phyloP scores from a whole-genome alignment of 1,140 invertebrate species.

The Drosophila arizonae region DNA sequence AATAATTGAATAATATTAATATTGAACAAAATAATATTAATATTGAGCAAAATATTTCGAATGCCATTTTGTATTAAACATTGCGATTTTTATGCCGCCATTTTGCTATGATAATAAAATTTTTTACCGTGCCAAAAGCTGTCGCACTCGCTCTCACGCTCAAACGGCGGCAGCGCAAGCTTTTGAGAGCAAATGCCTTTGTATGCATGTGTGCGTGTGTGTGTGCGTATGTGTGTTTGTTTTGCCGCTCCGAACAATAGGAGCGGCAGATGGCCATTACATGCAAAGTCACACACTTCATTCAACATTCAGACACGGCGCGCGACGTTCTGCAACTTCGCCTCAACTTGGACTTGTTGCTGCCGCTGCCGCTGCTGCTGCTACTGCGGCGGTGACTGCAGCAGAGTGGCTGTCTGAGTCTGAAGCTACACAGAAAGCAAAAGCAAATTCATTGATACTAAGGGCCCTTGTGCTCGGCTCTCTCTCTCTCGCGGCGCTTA shows the following conservation, averaged over 20 bases:
- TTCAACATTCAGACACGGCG: slow-evolving; percentile 49
- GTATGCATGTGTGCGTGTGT: slow-evolving; percentile 19
- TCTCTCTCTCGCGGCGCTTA: slow-evolving; percentile 1
- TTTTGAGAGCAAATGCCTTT: slow-evolving; percentile 22
- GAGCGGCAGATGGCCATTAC: slow-evolving; percentile 65
- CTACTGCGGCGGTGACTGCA: not conserved
- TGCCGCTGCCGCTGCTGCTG: not conserved
- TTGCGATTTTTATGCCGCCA: slow-evolving; percentile 61
- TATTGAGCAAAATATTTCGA: not conserved
- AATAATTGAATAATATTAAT: too few species aligned
- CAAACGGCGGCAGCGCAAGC: slow-evolving; percentile 35
- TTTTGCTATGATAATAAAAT: slow-evolving; percentile 71
- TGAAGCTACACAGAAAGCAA: not conserved
- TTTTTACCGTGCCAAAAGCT: slow-evolving; percentile 60
- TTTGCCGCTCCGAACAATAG: slow-evolving; percentile 50
- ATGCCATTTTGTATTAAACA: slow-evolving; percentile 22
- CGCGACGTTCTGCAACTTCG: not conserved
- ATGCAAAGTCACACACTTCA: slow-evolving; percentile 76
- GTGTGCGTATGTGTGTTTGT: slow-evolving; percentile 36
- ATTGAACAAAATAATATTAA: too few species aligned
- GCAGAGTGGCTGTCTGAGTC: not conserved
- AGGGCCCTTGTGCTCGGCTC: not conserved
- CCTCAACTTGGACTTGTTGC: slow-evolving; percentile 2
- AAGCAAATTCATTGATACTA: slow-evolving; percentile 36
- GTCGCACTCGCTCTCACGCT: slow-evolving; percentile 26